Evolutionary conservation across 2,113 vertebrate species (phyloP), one percentile per base, ranked within the genome.

Genomic region (Heloderma charlesbogerti): DNA sequence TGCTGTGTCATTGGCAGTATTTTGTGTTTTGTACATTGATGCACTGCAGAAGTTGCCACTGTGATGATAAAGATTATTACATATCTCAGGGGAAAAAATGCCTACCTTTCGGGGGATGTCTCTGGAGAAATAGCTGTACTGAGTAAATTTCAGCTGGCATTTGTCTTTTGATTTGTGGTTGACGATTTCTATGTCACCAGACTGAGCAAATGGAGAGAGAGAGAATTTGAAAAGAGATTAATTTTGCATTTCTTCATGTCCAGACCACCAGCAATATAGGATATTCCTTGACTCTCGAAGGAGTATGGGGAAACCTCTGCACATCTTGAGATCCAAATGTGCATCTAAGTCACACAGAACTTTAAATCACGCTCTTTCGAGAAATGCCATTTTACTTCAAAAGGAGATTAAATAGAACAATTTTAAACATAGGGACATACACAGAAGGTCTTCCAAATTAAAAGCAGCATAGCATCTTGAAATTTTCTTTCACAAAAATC

Each of bases 111-210:
- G 98, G 63, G 99, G 98, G 4, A 98, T 97, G 31, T 99, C 99
- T 96, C 99, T 98, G 96, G 99, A 99, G 97, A 99, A 99, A 96
- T 99, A 99, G 96, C 99, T 99, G 95, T 99, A 99, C 87, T 99
- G 99, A 88, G 98, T 98, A 93, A 99, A 99, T 97, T 99, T 99
- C 90, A 99, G 98, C 95, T 99, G 99, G 96, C 99, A 99, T 94
- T 98, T 98, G 96, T 99, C 99, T 97, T 98, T 98, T 88, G 99
- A 99, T 95, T 98, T 99, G 95, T 99, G 98, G 97, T 99, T 99
- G 94, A 99, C 96, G 86, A 99, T 98, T 97, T 99, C 99, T 86
- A 99, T 99, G 94, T 99, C 99, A 93, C 99, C 99, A 18, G 99
- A 99, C 99, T 99, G 95, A 80, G 94, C 84, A 40, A 54, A 63